A percentile compares a stretch with the other conserved stretches of the same genome.
Evolutionary conservation across 2,797 vertebrate genomes (phyloP).

Genomic region (Pseudochaenichthys georgianus): DNA sequence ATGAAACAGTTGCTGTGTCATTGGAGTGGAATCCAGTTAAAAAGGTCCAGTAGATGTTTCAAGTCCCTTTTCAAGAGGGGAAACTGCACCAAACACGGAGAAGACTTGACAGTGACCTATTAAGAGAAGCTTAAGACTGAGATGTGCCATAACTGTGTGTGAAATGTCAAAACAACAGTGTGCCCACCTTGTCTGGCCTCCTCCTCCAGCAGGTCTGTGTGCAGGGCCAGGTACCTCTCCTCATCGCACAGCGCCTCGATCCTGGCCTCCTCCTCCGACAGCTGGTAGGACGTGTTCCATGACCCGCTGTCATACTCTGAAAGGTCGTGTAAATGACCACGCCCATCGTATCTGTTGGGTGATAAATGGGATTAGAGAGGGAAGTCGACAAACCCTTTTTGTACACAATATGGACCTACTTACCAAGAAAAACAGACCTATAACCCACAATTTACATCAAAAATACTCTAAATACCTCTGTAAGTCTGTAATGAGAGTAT

Average conservation of each 20-base stretch:
- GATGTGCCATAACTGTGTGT: neutral
- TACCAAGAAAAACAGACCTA: slow-evolving; percentile 73
- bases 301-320: slow-evolving; percentile 98
- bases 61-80: no score
- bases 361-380: slow-evolving; percentile 87
- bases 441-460: slow-evolving; percentile 65
- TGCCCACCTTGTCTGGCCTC: slow-evolving; percentile 96
- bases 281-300: slow-evolving; percentile 97
- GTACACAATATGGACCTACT: slow-evolving; percentile 77
- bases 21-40: no score
- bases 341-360: slow-evolving; percentile 97
- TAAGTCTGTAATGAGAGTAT: slow-evolving; percentile 55
- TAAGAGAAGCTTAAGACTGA: neutral
- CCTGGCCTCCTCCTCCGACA: slow-evolving; percentile 98
- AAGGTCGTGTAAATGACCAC: slow-evolving; percentile 99
- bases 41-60: no score
- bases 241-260: slow-evolving; percentile 98
- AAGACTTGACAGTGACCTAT: neutral
- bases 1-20: no score
- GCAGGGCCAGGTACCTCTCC: slow-evolving; percentile 99
- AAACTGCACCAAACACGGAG: no score
- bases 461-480: slow-evolving; percentile 60
- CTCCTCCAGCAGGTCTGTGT: slow-evolving; percentile 98
- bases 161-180: neutral
- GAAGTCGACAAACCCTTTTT: slow-evolving; percentile 49